phyloP scores from a whole-genome alignment of 2,113 vertebrate genomes.

The Dasypus novemcinctus region DNA sequence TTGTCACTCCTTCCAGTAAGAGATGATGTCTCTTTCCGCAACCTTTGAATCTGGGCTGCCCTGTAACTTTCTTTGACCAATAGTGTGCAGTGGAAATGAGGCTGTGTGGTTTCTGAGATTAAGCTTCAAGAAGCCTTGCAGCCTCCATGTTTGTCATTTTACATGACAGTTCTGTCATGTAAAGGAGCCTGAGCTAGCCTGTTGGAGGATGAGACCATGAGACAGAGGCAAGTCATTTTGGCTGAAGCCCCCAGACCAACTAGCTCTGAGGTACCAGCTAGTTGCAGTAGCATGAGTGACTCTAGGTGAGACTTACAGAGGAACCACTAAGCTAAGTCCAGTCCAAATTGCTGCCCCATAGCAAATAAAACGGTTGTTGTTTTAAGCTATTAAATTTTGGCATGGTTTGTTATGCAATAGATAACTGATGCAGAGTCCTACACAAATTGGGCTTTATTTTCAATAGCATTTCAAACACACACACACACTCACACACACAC shows the following conservation, averaged over 20 bases:
- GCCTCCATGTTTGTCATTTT: not conserved
- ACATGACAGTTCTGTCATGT: not conserved
- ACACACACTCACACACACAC: not conserved
- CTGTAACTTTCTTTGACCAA: not conserved
- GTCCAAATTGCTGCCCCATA: not conserved
- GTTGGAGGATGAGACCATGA: not conserved
- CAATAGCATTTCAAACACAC: conserved; percentile 4
- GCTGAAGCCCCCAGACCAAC: not conserved
- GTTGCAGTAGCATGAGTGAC: not conserved
- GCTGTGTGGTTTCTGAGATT: not conserved
- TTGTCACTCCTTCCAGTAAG: not conserved
- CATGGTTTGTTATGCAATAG: conserved; percentile 10
- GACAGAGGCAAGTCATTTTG: not conserved
- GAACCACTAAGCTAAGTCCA: not conserved
- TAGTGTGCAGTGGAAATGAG: not conserved
- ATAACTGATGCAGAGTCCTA: not conserved
- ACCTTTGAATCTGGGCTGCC: not conserved
- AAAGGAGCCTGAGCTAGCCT: not conserved
- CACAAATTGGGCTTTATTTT: conserved; percentile 23
- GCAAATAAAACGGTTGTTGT: conserved; percentile 19
- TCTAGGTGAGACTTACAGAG: not conserved
- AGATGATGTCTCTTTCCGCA: not conserved
- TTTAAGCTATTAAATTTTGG: not conserved
- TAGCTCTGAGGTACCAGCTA: not conserved
- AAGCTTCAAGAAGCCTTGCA: not conserved